Evolutionary conservation across 2,113 vertebrate species (phyloP), one percentile per base, ranked within the genome.

Genomic region (Anolis sagrei): DNA sequence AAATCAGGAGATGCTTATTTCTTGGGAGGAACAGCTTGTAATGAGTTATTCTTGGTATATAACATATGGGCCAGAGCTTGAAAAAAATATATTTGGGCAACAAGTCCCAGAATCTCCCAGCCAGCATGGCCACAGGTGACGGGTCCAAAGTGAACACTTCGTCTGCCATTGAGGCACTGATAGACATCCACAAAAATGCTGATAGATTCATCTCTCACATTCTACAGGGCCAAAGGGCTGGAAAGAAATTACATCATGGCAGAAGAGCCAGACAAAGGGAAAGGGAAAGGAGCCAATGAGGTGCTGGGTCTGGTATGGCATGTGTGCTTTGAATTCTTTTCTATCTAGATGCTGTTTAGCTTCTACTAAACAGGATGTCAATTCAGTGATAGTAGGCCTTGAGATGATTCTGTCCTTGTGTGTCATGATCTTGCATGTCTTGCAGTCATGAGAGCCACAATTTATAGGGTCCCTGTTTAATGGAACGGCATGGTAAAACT

Each of bases 251-350:
- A 87, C 9, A 66, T 54, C 34, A 7, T 19, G 19, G 61, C 10
- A 4, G 62, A 83, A 61, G 79, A 86, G 21, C 78, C 58, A 27
- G 27, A 34, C 21, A 87, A 88, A 61, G 79, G 93, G 1, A 79
- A 0, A 39, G 44, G 54, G 1, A 76, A 0, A 27, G 58, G 58
- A 36, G 1, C 0, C 0, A 1, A 79, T 1, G 72, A 58, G 0
- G 0, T 76, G 0, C 0, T 82, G 64, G 90, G 73, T 75, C 51
- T 36, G 14, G 95, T 96, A 88, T 82, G 90, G 11, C 54, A 69
- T 44, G 8, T 16, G 16, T 34, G 25, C 2, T 80, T 36, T 61
- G 27, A 66, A 64, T 44, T 44, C 39, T 16, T 68, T 73, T 14
- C 32, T 16, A 36, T 8, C 64, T 36, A 74, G 39, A 9, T 16